These are phyloP conservation scores for Falco biarmicus DNA, from an alignment of 2,797 vertebrate genomes.

Conservation along the genomic window DNA sequence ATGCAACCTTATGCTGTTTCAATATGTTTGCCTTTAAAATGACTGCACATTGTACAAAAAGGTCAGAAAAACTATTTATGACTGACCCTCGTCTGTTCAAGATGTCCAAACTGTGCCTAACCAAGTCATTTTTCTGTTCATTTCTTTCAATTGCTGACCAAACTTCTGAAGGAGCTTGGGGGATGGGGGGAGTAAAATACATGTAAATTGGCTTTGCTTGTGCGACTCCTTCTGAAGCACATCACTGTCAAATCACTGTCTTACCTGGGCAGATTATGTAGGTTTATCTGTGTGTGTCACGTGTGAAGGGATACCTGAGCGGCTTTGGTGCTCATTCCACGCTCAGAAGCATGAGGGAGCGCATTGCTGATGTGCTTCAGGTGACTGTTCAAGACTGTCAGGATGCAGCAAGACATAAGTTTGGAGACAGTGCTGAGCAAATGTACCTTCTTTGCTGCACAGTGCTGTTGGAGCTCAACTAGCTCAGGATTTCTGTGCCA, in stretches of 20 bases:
- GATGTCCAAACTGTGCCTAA: neutral
- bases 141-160: neutral
- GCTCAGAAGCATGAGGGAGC: neutral
- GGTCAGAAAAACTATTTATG: neutral
- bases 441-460: neutral
- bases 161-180: neutral
- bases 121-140: neutral
- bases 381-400: neutral
- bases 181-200: neutral
- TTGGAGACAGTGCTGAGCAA: neutral
- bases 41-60: neutral
- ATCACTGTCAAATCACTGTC: neutral
- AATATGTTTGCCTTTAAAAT: conserved; percentile 30
- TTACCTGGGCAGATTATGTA: neutral
- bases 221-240: neutral
- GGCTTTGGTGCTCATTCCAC: neutral
- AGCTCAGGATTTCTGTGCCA: neutral
- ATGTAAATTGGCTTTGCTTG: neutral
- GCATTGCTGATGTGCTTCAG: accelerated
- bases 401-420: neutral
- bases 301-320: neutral
- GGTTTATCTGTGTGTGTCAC: neutral
- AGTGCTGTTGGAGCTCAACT: neutral
- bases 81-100: neutral
- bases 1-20: neutral